phyloP scores from a whole-genome alignment of 2,113 vertebrate species.

The Oenanthe oenanthe region DNA sequence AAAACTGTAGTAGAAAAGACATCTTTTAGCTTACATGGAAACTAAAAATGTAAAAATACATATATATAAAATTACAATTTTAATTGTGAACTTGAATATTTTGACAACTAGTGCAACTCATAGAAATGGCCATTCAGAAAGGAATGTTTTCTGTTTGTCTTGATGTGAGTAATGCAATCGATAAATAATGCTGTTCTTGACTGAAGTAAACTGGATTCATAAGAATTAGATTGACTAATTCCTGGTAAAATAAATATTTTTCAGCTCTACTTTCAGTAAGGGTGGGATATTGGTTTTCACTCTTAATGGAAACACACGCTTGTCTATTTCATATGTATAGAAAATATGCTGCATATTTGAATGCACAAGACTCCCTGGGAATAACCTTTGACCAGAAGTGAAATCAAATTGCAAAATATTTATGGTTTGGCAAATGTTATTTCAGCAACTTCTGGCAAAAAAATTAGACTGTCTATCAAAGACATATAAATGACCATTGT shows the following conservation, averaged over 20 bases:
- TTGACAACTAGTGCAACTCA: neutral
- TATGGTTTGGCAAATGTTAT: neutral
- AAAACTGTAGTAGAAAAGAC: neutral
- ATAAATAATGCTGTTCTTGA: neutral
- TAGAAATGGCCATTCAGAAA: neutral
- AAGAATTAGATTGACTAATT: neutral
- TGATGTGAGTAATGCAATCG: neutral
- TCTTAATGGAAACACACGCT: neutral
- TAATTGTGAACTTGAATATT: neutral
- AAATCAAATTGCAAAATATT: neutral
- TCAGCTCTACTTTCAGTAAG: neutral
- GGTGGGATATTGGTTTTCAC: neutral
- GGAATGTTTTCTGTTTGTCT: neutral
- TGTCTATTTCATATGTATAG: neutral
- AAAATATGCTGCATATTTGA: neutral
- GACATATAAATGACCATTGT: neutral
- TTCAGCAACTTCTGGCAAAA: neutral
- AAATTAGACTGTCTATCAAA: neutral
- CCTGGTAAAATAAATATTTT: neutral
- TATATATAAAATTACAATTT: neutral
- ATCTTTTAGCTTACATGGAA: neutral
- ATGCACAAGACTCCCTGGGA: neutral
- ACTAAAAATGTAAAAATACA: neutral
- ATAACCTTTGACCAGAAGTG: neutral
- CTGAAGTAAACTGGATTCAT: neutral